phyloP scores from a whole-genome alignment of 2,797 vertebrate genomes.

The Botia kubotai region DNA sequence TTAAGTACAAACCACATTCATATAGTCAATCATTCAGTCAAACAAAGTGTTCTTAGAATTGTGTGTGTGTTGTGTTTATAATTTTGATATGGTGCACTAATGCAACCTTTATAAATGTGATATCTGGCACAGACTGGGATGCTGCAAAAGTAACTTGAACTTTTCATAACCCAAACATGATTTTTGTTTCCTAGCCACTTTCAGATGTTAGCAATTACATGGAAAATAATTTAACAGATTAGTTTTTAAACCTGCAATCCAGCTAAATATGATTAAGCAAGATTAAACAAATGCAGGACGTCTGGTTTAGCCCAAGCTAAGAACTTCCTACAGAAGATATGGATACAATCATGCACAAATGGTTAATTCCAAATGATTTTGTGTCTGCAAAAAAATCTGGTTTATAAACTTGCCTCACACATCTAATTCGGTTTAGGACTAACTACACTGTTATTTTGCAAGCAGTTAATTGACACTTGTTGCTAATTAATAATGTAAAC shows the following conservation, averaged over 20 bases:
- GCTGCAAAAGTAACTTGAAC: neutral
- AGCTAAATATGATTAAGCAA: slow-evolving; percentile 18
- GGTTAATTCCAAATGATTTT: neutral
- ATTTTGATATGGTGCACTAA: neutral
- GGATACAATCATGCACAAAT: neutral
- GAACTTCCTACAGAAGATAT: neutral
- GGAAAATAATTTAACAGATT: slow-evolving; percentile 22
- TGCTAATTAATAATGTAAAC: neutral
- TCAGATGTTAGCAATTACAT: slow-evolving; percentile 5
- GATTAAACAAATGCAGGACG: slow-evolving; percentile 11
- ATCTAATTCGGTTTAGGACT: neutral
- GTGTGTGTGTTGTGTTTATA: neutral
- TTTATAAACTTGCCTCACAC: neutral
- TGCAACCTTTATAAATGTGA: neutral
- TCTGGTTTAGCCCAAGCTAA: slow-evolving; percentile 6
- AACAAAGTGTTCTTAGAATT: neutral
- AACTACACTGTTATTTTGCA: neutral
- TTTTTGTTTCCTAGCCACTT: neutral
- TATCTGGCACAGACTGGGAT: neutral
- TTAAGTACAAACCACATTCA: neutral
- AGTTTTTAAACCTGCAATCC: neutral
- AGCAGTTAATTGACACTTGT: neutral
- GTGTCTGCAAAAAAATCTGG: neutral
- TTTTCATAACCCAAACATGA: slow-evolving; percentile 7
- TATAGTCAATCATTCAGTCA: too few species aligned